phyloP scores from a whole-genome alignment of 2,797 vertebrate genomes.

The Zenarchopterus dispar region DNA sequence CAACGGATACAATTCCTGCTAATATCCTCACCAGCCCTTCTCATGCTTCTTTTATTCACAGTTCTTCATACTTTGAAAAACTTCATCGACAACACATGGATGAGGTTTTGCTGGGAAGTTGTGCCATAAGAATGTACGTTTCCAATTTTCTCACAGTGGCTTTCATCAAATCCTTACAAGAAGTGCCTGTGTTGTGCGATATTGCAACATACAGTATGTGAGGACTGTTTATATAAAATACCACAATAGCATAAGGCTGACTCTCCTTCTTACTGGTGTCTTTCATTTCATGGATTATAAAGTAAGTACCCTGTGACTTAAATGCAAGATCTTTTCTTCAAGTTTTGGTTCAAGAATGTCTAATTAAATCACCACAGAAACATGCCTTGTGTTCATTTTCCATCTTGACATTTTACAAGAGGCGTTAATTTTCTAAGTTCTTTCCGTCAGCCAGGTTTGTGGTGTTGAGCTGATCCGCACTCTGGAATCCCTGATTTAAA shows the following conservation, averaged over 20 bases:
- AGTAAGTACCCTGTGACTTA: constrained; percentile 59
- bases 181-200: constrained; percentile 62
- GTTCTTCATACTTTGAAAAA: constrained; percentile 18
- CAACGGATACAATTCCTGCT: constrained; percentile 18
- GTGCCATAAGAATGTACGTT: constrained; percentile 38
- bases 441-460: constrained; percentile 45
- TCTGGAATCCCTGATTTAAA: constrained; percentile 45
- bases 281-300: constrained; percentile 57
- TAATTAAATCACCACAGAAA: constrained; percentile 39
- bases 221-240: constrained; percentile 67
- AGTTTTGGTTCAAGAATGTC: constrained; percentile 24
- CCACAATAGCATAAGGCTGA: constrained; percentile 47
- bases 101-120: constrained; percentile 37
- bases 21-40: constrained; percentile 21
- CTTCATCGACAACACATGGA: constrained; percentile 33
- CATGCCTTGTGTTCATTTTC: constrained; percentile 13
- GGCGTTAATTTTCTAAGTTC: constrained; percentile 22
- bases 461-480: constrained; percentile 42
- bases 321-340: constrained; percentile 20
- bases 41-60: constrained; percentile 13
- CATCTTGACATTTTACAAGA: constrained; percentile 23
- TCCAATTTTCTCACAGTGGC: constrained; percentile 54
- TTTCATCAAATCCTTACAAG: constrained; percentile 43
- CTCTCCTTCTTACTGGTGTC: constrained; percentile 27
- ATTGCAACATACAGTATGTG: constrained; percentile 48